Conservation (phyloP, 2,113 vertebrate genomes). For the Rhagologus leucostigma region DNA sequence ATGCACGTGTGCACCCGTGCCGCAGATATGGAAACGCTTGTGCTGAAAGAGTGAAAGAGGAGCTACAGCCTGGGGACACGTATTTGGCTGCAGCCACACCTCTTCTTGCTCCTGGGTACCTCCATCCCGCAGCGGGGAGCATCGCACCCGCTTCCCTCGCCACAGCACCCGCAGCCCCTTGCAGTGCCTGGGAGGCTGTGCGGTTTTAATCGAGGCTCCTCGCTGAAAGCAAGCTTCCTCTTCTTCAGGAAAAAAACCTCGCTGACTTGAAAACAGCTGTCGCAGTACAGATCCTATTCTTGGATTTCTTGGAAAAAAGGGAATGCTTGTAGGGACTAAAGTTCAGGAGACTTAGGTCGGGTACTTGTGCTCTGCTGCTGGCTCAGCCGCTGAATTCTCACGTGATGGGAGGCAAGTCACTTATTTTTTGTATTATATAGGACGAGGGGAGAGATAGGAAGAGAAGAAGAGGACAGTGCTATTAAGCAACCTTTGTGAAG, state of each 20-base stretch:
- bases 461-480: background rate
- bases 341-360: background rate
- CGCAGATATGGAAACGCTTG: background rate
- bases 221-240: background rate
- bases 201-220: background rate
- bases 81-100: background rate
- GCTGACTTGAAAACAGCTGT: background rate
- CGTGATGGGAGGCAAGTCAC: background rate
- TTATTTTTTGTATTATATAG: background rate
- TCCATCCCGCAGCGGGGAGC: rapidly evolving
- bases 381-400: background rate
- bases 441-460: background rate
- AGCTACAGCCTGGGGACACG: background rate
- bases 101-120: background rate
- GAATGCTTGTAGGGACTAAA: background rate
- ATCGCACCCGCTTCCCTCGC: rapidly evolving
- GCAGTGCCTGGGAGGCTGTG: background rate
- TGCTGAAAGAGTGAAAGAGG: background rate
- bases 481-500: conserved; percentile 31
- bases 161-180: background rate
- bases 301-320: conserved; percentile 20
- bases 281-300: background rate
- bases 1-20: rapidly evolving
- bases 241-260: background rate
- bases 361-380: background rate